Evolutionary conservation across 2,797 vertebrate species (phyloP).

Genomic region (Lithobates pipiens): DNA sequence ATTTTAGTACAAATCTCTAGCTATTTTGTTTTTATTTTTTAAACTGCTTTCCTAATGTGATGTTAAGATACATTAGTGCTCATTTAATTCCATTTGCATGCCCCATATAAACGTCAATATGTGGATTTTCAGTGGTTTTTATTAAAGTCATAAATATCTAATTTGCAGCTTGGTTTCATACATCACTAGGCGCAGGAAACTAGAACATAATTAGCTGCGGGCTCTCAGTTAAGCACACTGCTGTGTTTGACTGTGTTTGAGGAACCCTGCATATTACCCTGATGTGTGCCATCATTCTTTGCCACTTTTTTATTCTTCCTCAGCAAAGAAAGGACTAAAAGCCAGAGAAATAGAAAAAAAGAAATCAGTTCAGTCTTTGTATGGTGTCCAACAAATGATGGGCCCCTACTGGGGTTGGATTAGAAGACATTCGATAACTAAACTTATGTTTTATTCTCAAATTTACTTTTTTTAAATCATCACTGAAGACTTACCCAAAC

Average conservation of each 20-base stretch:
- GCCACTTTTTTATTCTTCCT: constrained; percentile 8
- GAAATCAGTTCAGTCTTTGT: background rate
- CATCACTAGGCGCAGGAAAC: constrained; percentile 49
- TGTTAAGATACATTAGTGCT: constrained; percentile 55
- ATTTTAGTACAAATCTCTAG: background rate
- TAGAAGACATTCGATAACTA: background rate
- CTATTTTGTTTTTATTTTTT: constrained; percentile 20
- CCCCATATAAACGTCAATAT: constrained; percentile 59
- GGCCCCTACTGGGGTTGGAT: background rate
- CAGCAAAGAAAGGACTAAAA: background rate
- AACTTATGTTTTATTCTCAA: background rate
- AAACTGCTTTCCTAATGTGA: constrained; percentile 43
- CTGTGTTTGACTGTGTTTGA: constrained; percentile 49
- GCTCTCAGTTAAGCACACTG: constrained; percentile 54
- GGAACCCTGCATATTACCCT: constrained; percentile 44
- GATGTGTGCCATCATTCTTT: constrained; percentile 42
- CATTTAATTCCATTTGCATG: constrained; percentile 59
- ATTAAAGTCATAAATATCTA: constrained; percentile 62
- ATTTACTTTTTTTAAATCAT: no score
- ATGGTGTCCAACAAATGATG: background rate
- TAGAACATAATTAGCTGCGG: constrained; percentile 60
- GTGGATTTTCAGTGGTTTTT: constrained; percentile 59
- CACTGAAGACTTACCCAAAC: no score
- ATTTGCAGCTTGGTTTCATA: constrained; percentile 51
- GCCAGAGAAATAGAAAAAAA: constrained; percentile 15